Evolutionary conservation across 1,140 invertebrate genomes (phyloP).

Genomic region (Mylabris phalerata): DNA sequence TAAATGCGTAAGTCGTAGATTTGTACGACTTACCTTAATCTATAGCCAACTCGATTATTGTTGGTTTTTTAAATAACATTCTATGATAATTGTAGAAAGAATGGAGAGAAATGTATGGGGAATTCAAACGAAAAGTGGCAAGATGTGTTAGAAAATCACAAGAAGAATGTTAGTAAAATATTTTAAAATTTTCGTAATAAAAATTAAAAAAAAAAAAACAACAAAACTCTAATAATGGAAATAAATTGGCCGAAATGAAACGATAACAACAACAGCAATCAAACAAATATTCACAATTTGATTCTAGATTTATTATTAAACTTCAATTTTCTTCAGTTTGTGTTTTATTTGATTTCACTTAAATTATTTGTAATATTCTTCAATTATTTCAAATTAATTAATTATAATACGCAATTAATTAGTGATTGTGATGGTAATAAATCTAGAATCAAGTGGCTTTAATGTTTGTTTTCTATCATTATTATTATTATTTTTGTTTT

Average conservation of each 20-base stretch:
- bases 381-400: too few relatives aligned
- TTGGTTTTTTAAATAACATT: too few relatives aligned
- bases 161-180: slow-evolving; percentile 77
- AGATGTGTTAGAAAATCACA: slow-evolving; percentile 97
- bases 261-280: background rate
- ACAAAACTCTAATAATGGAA: background rate
- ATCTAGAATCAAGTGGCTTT: too few relatives aligned
- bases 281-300: background rate
- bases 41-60: background rate
- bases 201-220: slow-evolving; percentile 8
- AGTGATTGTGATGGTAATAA: too few relatives aligned
- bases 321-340: background rate
- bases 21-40: background rate
- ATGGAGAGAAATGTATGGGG: slow-evolving; percentile 93
- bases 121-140: slow-evolving; percentile 97
- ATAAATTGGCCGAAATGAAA: background rate
- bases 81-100: slow-evolving; percentile 73
- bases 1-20: too few relatives aligned
- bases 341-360: background rate
- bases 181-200: background rate
- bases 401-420: too few relatives aligned
- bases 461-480: too few relatives aligned
- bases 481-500: background rate
- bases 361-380: too few relatives aligned
- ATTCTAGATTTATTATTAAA: slow-evolving; percentile 16